Conservation (phyloP, 2,113 vertebrate genomes). For the Melanerpes formicivorus region DNA sequence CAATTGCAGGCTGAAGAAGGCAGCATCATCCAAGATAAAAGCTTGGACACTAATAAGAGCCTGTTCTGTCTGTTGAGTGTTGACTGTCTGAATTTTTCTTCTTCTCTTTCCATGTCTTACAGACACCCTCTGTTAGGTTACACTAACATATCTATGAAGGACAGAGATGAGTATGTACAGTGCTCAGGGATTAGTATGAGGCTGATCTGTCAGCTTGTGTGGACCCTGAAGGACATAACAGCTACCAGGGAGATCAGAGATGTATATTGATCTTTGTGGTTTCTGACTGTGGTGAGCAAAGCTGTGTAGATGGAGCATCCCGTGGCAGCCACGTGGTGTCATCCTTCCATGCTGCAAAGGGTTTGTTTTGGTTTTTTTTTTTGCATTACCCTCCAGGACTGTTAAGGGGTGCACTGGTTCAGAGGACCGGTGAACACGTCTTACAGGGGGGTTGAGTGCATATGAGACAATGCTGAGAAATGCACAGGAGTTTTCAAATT, state of each 20-base stretch:
- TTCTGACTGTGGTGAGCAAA: background rate
- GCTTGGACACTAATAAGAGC: background rate
- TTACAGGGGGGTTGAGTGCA: background rate
- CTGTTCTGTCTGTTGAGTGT: background rate
- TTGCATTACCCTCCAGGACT: background rate
- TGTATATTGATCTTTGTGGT: background rate
- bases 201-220: background rate
- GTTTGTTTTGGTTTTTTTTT: background rate
- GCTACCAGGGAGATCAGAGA: background rate
- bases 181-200: background rate
- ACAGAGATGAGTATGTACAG: background rate
- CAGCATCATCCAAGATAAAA: background rate
- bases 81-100: background rate
- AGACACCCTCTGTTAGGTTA: background rate
- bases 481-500: background rate
- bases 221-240: background rate
- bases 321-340: rapidly evolving
- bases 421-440: background rate
- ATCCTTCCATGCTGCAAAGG: background rate
- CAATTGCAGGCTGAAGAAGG: background rate
- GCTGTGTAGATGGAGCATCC: background rate
- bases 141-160: background rate
- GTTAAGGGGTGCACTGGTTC: background rate
- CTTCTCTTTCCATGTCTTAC: background rate
- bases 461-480: background rate